These are phyloP conservation scores for Diogma glabrata DNA, from an alignment of 2,888 invertebrate genomes.

Conservation along the genomic window DNA sequence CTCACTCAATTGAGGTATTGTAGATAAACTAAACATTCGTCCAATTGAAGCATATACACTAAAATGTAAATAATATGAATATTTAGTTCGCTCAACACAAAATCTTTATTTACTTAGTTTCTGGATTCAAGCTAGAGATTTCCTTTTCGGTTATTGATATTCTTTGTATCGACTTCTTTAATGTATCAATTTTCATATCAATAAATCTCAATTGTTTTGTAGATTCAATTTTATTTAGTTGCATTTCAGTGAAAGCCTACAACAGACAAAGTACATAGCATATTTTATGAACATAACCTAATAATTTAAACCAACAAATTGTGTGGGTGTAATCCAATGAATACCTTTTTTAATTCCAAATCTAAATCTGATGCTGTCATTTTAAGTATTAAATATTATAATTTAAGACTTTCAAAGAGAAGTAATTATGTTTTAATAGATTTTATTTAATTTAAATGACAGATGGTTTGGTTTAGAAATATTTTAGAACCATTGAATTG, in stretches of 20 bases:
- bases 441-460: no score
- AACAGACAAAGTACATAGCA: slow-evolving; percentile 14
- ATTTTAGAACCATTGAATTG: no score
- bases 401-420: no score
- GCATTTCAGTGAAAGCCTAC: slow-evolving; percentile 67
- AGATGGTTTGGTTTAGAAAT: no score
- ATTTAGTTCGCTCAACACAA: neutral
- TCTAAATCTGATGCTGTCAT: slow-evolving; percentile 27
- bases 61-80: slow-evolving; percentile 7
- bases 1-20: slow-evolving; percentile 46
- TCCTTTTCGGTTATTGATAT: slow-evolving; percentile 55
- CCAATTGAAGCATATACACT: slow-evolving; percentile 50
- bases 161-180: slow-evolving; percentile 58
- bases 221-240: slow-evolving; percentile 66
- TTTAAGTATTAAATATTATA: no score
- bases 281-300: slow-evolving; percentile 2
- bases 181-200: slow-evolving; percentile 60
- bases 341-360: slow-evolving; percentile 35
- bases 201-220: slow-evolving; percentile 62
- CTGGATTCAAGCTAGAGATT: slow-evolving; percentile 29
- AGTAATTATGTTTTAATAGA: no score
- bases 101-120: slow-evolving; percentile 29
- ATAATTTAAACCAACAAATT: neutral
- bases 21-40: slow-evolving; percentile 64
- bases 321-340: no score